phyloP scores from a whole-genome alignment of 1,140 invertebrate genomes.

The Drosophila ohnishii region DNA sequence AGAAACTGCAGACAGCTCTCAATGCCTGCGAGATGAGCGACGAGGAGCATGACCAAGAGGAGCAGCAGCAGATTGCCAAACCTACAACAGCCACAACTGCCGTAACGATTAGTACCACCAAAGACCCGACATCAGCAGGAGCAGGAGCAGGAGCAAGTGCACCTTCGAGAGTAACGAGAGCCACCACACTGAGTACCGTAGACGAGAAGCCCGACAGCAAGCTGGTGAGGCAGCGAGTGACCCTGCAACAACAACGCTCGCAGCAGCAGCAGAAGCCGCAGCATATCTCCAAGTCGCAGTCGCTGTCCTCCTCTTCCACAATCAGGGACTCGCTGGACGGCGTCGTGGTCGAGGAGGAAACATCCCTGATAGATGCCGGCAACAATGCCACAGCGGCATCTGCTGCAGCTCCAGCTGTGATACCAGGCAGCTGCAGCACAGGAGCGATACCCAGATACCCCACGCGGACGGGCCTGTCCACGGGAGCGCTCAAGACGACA shows the following conservation, averaged over 20 bases:
- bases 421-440: slow-evolving; percentile 68
- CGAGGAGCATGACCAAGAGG: slow-evolving; percentile 54
- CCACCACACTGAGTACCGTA: slow-evolving; percentile 53
- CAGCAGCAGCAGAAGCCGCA: slow-evolving; percentile 41
- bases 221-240: slow-evolving; percentile 69
- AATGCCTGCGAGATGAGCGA: slow-evolving; percentile 78
- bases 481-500: slow-evolving; percentile 66
- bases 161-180: slow-evolving; percentile 36
- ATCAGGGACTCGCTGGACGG: slow-evolving; percentile 63
- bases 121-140: slow-evolving; percentile 45
- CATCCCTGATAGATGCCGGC: slow-evolving; percentile 63
- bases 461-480: slow-evolving; percentile 50
- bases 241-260: slow-evolving; percentile 66
- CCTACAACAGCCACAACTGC: slow-evolving; percentile 68
- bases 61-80: slow-evolving; percentile 56
- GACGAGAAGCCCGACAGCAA: slow-evolving; percentile 67
- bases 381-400: slow-evolving; percentile 2
- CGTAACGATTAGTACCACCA: slow-evolving; percentile 80
- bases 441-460: slow-evolving; percentile 67
- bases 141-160: slow-evolving; percentile 36
- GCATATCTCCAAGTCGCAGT: slow-evolving; percentile 54
- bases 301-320: slow-evolving; percentile 73
- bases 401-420: slow-evolving; percentile 1
- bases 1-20: slow-evolving; percentile 73
- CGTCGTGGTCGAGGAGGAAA: slow-evolving; percentile 52